phyloP scores from a whole-genome alignment of 2,113 vertebrate genomes.

The Rynchops niger region DNA sequence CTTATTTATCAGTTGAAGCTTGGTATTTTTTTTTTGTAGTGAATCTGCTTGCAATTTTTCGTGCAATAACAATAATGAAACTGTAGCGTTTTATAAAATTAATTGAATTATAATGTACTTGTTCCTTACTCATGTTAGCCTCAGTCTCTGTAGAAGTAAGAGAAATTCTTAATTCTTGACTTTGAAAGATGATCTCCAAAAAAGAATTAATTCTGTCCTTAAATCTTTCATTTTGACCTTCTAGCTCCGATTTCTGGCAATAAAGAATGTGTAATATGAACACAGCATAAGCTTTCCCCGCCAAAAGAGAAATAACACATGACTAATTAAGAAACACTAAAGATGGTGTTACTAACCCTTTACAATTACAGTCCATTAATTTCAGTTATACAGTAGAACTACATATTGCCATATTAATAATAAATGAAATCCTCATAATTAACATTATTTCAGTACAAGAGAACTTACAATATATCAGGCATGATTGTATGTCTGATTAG shows the following conservation, averaged over 20 bases:
- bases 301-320: neutral
- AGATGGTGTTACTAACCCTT: constrained; percentile 33
- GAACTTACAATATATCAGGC: neutral
- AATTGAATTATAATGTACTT: neutral
- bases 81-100: neutral
- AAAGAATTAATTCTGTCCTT: neutral
- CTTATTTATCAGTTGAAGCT: neutral
- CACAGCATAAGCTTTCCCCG: neutral
- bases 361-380: constrained; percentile 59
- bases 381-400: neutral
- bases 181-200: neutral
- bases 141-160: neutral
- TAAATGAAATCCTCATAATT: constrained; percentile 47
- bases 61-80: neutral
- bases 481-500: constrained; percentile 19
- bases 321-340: constrained; percentile 51
- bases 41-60: neutral
- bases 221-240: neutral
- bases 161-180: neutral
- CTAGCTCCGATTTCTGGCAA: neutral
- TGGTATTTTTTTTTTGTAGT: neutral
- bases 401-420: constrained; percentile 19
- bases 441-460: constrained; percentile 24
- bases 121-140: neutral
- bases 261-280: neutral